These are phyloP conservation scores for Bos indicus DNA, from an alignment of 2,113 vertebrate genomes.

Conservation along the genomic window DNA sequence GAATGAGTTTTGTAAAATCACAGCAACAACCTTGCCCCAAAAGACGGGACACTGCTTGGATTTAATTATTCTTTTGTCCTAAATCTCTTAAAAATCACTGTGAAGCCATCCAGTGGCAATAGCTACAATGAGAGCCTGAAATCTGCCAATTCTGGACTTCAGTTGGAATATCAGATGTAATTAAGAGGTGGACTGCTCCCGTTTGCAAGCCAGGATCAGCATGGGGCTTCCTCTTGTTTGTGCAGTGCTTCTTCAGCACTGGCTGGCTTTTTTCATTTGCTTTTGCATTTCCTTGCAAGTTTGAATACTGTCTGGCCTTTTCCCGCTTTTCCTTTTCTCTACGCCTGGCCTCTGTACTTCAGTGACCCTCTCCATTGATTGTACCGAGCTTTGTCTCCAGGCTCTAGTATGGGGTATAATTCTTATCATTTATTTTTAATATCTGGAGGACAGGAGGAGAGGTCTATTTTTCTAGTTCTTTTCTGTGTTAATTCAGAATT, in stretches of 20 bases:
- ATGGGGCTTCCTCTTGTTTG: background rate
- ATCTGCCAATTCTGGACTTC: background rate
- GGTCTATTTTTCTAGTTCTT: background rate
- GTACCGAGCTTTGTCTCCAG: background rate
- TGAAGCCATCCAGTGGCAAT: background rate
- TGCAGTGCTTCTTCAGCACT: background rate
- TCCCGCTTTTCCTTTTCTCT: background rate
- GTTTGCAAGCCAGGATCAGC: background rate
- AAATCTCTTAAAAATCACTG: background rate
- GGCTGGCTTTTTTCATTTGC: background rate
- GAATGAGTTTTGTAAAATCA: slow-evolving; percentile 22
- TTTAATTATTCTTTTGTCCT: background rate
- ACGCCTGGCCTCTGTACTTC: background rate
- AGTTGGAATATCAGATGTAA: background rate
- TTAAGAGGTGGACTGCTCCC: background rate
- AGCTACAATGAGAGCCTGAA: background rate
- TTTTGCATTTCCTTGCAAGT: background rate
- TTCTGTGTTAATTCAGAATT: background rate
- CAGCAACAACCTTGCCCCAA: background rate
- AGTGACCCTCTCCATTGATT: background rate
- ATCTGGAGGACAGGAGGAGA: background rate
- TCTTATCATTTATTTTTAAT: background rate
- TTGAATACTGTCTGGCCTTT: background rate
- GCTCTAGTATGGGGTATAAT: background rate
- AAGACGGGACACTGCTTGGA: background rate